phyloP scores from a whole-genome alignment of 2,888 invertebrate genomes.

The Rhaphigaster nebulosa region DNA sequence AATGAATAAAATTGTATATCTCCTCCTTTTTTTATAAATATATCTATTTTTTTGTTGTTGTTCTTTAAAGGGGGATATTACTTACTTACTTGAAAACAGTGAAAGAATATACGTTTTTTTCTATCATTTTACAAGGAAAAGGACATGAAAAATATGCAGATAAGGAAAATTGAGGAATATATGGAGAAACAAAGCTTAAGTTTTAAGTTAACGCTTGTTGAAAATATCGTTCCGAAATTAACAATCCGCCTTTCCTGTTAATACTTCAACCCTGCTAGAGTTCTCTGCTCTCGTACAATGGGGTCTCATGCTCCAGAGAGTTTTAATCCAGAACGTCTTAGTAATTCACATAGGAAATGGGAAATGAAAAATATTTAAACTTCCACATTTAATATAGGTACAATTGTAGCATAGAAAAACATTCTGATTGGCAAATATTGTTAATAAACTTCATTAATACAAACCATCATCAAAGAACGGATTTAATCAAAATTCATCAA shows the following conservation, averaged over 20 bases:
- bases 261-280: not conserved
- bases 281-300: not conserved
- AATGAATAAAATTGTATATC: too few relatives aligned
- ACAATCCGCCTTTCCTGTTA: not conserved
- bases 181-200: not conserved
- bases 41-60: too few relatives aligned
- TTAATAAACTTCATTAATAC: too few relatives aligned
- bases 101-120: not conserved
- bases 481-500: not conserved
- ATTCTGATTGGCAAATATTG: not conserved
- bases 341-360: not conserved
- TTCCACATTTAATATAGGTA: too few relatives aligned
- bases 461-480: not conserved
- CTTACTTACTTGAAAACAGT: not conserved
- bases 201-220: not conserved
- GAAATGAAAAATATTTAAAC: not conserved
- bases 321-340: not conserved
- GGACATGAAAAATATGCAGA: not conserved
- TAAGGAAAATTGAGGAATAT: not conserved
- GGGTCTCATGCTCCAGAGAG: not conserved
- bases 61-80: too few relatives aligned
- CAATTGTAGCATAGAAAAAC: not conserved
- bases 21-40: too few relatives aligned
- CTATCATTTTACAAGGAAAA: too few relatives aligned
- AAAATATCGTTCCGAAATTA: not conserved